phyloP scores from a whole-genome alignment of 2,797 vertebrate species.

The Acropternis orthonyx region DNA sequence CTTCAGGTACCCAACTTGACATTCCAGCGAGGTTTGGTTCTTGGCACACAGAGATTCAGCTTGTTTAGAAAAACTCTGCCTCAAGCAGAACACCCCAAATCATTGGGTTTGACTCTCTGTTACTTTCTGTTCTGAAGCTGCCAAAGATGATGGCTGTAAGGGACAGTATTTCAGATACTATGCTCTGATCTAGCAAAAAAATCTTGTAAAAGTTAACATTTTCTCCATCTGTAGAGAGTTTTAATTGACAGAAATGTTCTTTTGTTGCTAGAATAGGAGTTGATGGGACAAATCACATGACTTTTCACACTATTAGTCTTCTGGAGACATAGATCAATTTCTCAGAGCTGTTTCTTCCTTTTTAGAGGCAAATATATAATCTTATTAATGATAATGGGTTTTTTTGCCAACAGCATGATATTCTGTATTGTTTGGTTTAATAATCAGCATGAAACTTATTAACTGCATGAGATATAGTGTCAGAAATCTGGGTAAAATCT shows the following conservation, averaged over 20 bases:
- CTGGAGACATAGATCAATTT: conserved; percentile 12
- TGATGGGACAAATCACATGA: conserved; percentile 5
- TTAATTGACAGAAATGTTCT: neutral
- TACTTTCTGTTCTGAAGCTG: neutral
- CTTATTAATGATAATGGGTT: conserved; percentile 44
- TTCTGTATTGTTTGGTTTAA: conserved; percentile 46
- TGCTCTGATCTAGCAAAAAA: neutral
- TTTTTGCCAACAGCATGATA: conserved; percentile 42
- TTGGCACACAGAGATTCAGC: neutral
- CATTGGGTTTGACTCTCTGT: neutral
- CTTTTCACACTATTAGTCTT: conserved; percentile 36
- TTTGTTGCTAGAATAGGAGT: neutral
- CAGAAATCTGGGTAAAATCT: conserved; percentile 52
- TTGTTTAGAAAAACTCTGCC: neutral
- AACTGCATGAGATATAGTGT: conserved; percentile 32
- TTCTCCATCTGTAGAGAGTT: neutral
- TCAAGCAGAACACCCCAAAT: neutral
- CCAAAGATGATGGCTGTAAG: neutral
- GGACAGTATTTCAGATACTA: neutral
- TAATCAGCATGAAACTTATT: conserved; percentile 62
- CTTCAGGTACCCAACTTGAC: neutral
- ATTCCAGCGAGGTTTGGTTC: neutral
- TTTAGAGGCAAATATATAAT: conserved; percentile 47
- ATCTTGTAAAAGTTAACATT: neutral
- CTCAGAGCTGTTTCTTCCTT: conserved; percentile 31